A percentile compares a stretch with the other conserved stretches of the same genome.
Evolutionary conservation across 2,113 vertebrate genomes (phyloP).

Genomic region (Cacatua alba): DNA sequence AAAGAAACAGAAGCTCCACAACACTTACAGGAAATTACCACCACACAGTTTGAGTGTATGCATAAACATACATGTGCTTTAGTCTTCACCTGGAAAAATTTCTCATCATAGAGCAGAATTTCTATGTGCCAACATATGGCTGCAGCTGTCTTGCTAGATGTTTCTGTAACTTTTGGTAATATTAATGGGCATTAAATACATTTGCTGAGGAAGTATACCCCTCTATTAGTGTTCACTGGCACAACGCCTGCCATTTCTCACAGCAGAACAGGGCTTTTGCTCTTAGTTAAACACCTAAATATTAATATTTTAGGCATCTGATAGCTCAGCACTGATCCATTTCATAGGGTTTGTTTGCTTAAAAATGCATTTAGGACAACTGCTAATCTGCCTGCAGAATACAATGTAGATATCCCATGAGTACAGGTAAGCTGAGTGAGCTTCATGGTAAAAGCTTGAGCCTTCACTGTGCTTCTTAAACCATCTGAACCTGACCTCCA

Average conservation of each 20-base stretch:
- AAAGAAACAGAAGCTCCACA: background rate
- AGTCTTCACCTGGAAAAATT: background rate
- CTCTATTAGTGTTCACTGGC: background rate
- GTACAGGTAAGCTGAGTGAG: background rate
- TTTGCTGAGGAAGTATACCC: background rate
- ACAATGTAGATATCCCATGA: rapidly evolving
- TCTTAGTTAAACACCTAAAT: background rate
- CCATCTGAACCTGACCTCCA: background rate
- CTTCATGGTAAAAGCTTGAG: background rate
- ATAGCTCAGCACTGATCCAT: background rate
- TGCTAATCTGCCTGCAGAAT: background rate
- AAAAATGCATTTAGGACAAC: background rate
- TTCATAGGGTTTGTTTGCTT: background rate
- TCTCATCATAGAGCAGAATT: background rate
- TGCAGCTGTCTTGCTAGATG: background rate
- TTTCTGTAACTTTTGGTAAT: background rate
- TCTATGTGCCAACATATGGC: rapidly evolving
- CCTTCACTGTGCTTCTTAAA: background rate
- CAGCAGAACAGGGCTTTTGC: background rate
- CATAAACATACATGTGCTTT: background rate
- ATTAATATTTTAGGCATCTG: background rate
- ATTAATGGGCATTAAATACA: background rate
- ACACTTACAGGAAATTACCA: background rate
- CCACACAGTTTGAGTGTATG: background rate
- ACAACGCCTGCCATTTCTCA: background rate